Percentiles rank a stretch among this genome's conserved stretches.
Conservation (phyloP, 2,888 invertebrate species). For the Oligia strigilis region DNA sequence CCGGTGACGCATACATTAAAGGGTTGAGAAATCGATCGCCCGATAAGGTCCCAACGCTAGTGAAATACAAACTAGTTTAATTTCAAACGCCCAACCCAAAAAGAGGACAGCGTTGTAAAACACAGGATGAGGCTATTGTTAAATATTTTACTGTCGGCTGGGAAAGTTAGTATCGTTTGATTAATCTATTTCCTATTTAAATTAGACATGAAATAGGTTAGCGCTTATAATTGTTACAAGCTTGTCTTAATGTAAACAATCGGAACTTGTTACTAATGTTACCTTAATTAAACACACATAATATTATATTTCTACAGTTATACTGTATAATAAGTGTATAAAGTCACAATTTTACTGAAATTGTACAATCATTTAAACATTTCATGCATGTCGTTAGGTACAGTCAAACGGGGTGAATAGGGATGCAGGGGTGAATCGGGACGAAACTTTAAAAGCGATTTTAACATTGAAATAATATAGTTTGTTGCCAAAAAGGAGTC, state of each 20-base stretch:
- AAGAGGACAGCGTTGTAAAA: conserved; percentile 84
- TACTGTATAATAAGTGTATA: neutral
- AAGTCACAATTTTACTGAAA: neutral
- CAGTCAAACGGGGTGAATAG: too few species aligned
- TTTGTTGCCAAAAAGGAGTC: too few species aligned
- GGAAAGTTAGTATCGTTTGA: conserved; percentile 87
- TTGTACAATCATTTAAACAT: neutral
- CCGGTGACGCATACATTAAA: conserved; percentile 85
- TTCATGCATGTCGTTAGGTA: neutral
- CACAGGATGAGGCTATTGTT: conserved; percentile 86
- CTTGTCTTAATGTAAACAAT: conserved; percentile 82
- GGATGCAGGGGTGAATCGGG: too few species aligned
- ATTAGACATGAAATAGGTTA: conserved; percentile 85
- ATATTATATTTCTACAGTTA: conserved; percentile 9
- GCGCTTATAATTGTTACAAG: conserved; percentile 82
- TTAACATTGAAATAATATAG: too few species aligned
- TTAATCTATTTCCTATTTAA: conserved; percentile 87
- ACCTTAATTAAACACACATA: conserved; percentile 44
- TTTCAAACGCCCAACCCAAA: conserved; percentile 82
- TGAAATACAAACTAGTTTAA: conserved; percentile 88
- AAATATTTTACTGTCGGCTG: conserved; percentile 84
- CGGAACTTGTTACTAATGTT: conserved; percentile 65
- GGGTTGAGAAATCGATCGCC: conserved; percentile 86
- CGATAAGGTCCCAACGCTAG: conserved; percentile 84
- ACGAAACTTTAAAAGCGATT: too few species aligned